Base-by-base conservation (phyloP, 1,140 invertebrate species). In the Heterodera carotae region DNA sequence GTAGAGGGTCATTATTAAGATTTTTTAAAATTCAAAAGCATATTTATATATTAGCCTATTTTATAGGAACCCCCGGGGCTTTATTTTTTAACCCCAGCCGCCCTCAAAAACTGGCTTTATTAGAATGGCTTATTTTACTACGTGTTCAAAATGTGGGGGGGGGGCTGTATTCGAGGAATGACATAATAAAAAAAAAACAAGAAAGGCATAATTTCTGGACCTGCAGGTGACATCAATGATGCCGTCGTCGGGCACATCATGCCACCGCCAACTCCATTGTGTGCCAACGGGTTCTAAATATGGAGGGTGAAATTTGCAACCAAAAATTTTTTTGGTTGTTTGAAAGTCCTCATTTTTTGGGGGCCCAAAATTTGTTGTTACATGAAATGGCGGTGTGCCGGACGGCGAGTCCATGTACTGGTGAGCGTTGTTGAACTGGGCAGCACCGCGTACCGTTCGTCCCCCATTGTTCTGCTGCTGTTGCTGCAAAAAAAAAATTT, bases 301-400 rank as follows among this genome's bases (percentile, higher is more conserved):
- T n/a, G n/a, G n/a, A n/a, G n/a, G n/a, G n/a, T n/a, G n/a, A n/a
- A n/a, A n/a, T n/a, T n/a, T n/a, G n/a, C n/a, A 66, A 39, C 10
- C 36, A 4, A 18, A 4, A 53, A 15, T 53, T 18, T 53, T 53
- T 53, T 53, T 53, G 48, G 18, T 15, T 18, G 22, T 53, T 56
- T n/a, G 18, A 56, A 56, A 2, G 6, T 62, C 7, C 18, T 62
- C 60, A 62, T 62, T 31, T 31, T 2, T 7, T 6, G 1, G 2
- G 0, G 39, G 39, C 39, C 39, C 39, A 43, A n/a, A n/a, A 43
- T 43, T 43, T 43, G 12, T 39, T 39, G 27, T 12, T 71, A 71
- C 69, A 33, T 71, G 76, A 34, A 79, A 79, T 60, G 78, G 78
- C 29, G 78, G 78, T 25, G 78, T 79, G 27, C 78, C 78, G 15